Conservation (phyloP, 2,888 invertebrate species). For the Chrysolina oricalcia region DNA sequence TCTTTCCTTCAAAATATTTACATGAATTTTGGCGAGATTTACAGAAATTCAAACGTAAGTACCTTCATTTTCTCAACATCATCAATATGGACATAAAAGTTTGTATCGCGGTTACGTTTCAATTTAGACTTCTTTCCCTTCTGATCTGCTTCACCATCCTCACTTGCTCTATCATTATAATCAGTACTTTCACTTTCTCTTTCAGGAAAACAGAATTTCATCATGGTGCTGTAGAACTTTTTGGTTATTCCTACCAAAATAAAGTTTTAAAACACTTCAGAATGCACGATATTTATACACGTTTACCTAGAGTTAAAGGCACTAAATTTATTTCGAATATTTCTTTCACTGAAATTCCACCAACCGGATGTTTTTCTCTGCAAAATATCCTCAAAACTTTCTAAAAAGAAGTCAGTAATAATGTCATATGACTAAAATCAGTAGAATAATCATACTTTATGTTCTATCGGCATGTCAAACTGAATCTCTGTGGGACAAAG, state of each 20-base stretch:
- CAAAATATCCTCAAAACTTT: conserved; percentile 95
- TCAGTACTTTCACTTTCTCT: conserved; percentile 90
- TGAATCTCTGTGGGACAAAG: conserved; percentile 85
- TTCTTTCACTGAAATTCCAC: conserved; percentile 99
- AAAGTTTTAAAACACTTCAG: conserved; percentile 3
- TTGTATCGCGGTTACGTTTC: conserved; percentile 84
- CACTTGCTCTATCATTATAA: conserved; percentile 74
- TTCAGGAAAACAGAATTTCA: conserved; percentile 98
- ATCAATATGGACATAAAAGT: conserved; percentile 92
- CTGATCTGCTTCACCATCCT: conserved; percentile 73
- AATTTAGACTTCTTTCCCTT: conserved; percentile 72
- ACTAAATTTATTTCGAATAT: conserved; percentile 99
- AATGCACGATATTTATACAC: background rate
- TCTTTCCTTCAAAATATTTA: conserved; percentile 80
- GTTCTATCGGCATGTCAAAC: conserved; percentile 91
- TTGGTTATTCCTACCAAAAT: conserved; percentile 83
- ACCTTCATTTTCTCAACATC: conserved; percentile 99
- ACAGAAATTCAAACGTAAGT: background rate
- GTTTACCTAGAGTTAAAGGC: conserved; percentile 88
- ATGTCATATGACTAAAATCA: conserved; percentile 16
- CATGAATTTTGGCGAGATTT: background rate
- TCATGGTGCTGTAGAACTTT: conserved; percentile 97
- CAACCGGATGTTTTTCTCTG: conserved; percentile 95
- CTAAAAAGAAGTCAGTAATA: conserved; percentile 61
- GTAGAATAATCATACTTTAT: conserved; percentile 75